phyloP scores from a whole-genome alignment of 2,888 invertebrate genomes.

The Ramazzottius varieornatus region DNA sequence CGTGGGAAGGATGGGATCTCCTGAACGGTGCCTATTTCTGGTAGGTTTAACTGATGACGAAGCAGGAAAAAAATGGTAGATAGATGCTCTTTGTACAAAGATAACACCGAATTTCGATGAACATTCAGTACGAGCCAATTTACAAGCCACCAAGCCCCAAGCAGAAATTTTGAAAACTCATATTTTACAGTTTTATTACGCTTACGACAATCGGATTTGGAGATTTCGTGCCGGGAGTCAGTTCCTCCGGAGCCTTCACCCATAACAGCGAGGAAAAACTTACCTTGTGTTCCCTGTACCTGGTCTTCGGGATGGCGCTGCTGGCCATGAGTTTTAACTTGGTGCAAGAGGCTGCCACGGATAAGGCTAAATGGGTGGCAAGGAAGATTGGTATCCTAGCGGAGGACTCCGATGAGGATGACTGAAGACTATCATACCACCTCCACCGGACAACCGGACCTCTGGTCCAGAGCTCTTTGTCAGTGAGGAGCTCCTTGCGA shows the following conservation, averaged over 20 bases:
- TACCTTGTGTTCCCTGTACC: constrained; percentile 64
- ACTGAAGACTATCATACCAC: no score
- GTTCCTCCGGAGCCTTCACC: not conserved
- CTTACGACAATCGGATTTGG: constrained; percentile 69
- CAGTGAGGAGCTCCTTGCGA: no score
- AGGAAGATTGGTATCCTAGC: constrained; percentile 45
- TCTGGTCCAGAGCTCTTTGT: no score
- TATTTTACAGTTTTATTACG: constrained; percentile 45
- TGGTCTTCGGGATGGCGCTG: constrained; percentile 72
- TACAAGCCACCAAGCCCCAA: not conserved
- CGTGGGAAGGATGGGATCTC: constrained; percentile 61
- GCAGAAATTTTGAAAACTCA: no score
- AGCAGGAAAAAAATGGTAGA: no score
- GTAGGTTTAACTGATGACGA: not conserved
- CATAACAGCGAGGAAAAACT: constrained; percentile 33
- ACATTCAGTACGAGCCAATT: not conserved
- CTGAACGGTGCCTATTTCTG: constrained; percentile 73
- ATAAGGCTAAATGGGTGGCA: constrained; percentile 57
- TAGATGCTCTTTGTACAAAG: no score
- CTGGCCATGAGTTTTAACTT: constrained; percentile 88
- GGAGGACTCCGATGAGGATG: not conserved
- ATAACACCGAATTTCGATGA: no score
- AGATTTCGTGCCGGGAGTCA: constrained; percentile 60
- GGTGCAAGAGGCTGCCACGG: constrained; percentile 74
- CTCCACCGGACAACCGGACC: no score